A percentile compares a stretch with the other conserved stretches of the same genome.
Conservation (phyloP, 30 jellyfish, hydroid and myxozoan species). For the Mastigias papua region DNA sequence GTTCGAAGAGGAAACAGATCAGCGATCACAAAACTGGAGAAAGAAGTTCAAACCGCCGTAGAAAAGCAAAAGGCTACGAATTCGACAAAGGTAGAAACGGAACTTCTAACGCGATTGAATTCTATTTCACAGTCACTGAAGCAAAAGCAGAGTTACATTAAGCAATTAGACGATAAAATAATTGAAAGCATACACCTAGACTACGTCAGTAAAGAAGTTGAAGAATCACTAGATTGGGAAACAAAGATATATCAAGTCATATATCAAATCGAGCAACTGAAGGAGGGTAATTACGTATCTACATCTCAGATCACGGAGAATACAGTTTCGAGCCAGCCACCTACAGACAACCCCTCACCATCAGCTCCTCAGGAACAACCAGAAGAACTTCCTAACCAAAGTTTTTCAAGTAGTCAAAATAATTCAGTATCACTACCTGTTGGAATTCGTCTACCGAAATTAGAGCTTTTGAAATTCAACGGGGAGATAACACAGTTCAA, state of each 20-base stretch:
- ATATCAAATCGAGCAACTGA: constrained; percentile 1
- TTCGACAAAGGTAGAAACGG: neutral
- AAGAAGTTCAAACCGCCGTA: neutral
- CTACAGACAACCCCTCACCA: neutral
- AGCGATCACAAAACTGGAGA: constrained; percentile 23
- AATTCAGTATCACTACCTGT: neutral
- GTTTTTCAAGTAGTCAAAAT: neutral
- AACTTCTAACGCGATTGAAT: constrained; percentile 22
- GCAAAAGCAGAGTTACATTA: constrained; percentile 19
- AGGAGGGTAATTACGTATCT: neutral
- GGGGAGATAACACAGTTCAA: constrained; percentile 57
- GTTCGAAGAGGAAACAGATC: constrained; percentile 3
- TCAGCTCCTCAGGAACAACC: neutral
- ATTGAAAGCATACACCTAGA: neutral
- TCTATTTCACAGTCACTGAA: constrained; percentile 25
- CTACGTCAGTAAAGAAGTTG: constrained; percentile 25
- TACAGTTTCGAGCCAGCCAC: neutral
- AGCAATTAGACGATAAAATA: constrained; percentile 32
- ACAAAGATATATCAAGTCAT: constrained; percentile 4
- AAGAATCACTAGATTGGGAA: constrained; percentile 30
- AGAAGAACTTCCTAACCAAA: neutral
- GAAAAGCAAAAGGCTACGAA: neutral
- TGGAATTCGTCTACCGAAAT: constrained; percentile 45
- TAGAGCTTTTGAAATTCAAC: constrained; percentile 36
- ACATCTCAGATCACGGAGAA: neutral